phyloP scores from a whole-genome alignment of 2,113 vertebrate species.

The Excalfactoria chinensis region DNA sequence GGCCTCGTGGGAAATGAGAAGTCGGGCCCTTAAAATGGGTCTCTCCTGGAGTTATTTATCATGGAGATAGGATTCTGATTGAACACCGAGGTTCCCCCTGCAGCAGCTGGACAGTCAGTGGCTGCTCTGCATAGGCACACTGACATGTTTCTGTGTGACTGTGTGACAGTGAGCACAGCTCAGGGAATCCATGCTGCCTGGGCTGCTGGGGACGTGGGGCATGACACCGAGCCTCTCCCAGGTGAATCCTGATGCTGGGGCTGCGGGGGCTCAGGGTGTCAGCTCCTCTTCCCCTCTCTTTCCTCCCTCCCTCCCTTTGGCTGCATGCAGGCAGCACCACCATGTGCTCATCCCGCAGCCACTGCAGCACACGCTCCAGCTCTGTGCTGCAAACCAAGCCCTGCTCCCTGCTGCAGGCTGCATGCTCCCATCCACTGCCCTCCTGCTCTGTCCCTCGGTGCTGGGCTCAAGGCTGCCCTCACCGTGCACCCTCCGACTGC shows the following conservation, averaged over 20 bases:
- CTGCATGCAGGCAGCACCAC: not conserved
- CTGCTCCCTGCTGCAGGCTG: too few species aligned
- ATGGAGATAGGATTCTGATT: not conserved
- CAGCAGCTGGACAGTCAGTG: not conserved
- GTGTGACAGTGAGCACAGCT: rapidly evolving
- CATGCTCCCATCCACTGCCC: not conserved
- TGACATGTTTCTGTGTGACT: not conserved
- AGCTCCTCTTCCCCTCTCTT: not conserved
- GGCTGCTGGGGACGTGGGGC: not conserved
- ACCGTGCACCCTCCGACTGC: not conserved
- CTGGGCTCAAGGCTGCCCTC: not conserved
- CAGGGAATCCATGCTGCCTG: not conserved
- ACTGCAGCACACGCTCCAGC: rapidly evolving
- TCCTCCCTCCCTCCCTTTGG: not conserved
- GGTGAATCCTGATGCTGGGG: rapidly evolving
- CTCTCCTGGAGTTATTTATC: not conserved
- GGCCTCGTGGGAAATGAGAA: not conserved
- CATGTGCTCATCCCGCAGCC: not conserved
- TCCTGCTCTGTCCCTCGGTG: not conserved
- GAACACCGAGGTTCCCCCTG: not conserved
- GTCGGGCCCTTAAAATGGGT: not conserved
- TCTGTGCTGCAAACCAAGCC: not conserved
- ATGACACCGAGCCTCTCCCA: not conserved
- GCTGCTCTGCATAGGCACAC: not conserved
- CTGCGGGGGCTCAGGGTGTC: not conserved